Evolutionary conservation across 1,140 invertebrate species (phyloP), one percentile per base, ranked within the genome.

Genomic region (Pogonomyrmex barbatus): DNA sequence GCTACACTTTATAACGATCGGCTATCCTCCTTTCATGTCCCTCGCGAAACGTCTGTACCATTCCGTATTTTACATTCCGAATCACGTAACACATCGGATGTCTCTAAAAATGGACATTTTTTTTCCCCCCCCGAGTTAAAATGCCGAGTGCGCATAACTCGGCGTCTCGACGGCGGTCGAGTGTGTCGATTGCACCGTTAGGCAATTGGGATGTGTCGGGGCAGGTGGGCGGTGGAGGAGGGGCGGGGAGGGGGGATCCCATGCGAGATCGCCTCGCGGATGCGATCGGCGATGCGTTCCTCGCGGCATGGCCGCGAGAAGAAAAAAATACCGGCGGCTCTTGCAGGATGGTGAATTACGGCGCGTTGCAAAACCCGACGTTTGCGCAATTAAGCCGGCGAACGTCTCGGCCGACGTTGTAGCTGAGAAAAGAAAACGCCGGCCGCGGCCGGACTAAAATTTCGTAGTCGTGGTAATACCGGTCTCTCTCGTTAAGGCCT

Each of bases 381-480:
- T 75, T 83, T 83, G 79, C 79, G 79, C 68, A 83, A 83, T 83
- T 83, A 83, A 75, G 67, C 47, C 24, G 77, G 47, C 68, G 54
- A 60, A 54, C 54, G 68, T 62, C 68, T 81, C 77, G 62, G 6
- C 42, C 65, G 45, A 30, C 42, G n/a, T 17, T 10, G 24, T 24
- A 24, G 42, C 14, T 9, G 39, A 47, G 52, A 82, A 50, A 60
- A 82, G 67, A 58, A 71, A 52, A 24, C 33, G 47, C 77, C 47
- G 24, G 24, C 24, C 24, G 24, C 24, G 24, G 24, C 24, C 24
- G 24, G 45, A n/a, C 47, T 71, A 75, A 83, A 68, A 83, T 73
- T 75, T 82, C 33, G 60, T 73, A 82, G 62, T 39, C 50, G 42
- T 63, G 56, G 63, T 81, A 56, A 68, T 75, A 73, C 68, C 42